Evolutionary conservation across 2,888 invertebrate genomes (phyloP), one percentile per base, ranked within the genome.

Genomic region (Cheiracanthium punctorium): DNA sequence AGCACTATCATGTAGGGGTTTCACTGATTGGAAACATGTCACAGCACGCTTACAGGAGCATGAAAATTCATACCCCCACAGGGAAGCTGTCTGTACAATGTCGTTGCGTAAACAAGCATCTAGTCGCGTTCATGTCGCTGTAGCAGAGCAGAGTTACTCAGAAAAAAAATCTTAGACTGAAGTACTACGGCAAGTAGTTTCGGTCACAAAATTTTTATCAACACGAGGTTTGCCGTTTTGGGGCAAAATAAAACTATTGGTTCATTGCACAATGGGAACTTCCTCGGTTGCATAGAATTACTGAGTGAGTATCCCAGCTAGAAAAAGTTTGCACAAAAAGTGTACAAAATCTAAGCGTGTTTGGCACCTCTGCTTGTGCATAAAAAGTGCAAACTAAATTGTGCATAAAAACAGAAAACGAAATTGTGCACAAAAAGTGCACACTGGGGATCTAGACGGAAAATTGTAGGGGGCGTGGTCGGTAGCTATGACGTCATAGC

Each of bases 201-300:
- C n/a, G n/a, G n/a, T n/a, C n/a, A n/a, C n/a, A n/a, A n/a, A n/a
- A n/a, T 87, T 87, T 69, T 80, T 90, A 41, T 87, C 88, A 29
- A 70, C 80, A 32, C 89, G 90, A 14, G 90, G 90, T 20, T 85
- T 91, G n/a, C 82, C 30, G 90, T 91, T 82, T 76, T 90, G 85
- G 90, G 90, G 65, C 48, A 87, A 24, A 75, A 88, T 87, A 90
- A 91, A 88, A 89, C 81, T 65, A 89, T 91, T 88, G 89, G 89
- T 67, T 82, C 80, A 7, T 48, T 52, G 33, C 69, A 89, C 29
- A 90, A 89, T 89, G 90, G 90, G 58, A 91, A 91, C 75, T 91
- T 89, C 85, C 77, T 90, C 0, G 90, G 90, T 74, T 48, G 80
- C 43, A 28, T 90, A 20, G 90, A 91, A 87, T 80, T 90, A 24